Evolutionary conservation across 2,113 vertebrate species (phyloP).

Genomic region (Ovis canadensis): DNA sequence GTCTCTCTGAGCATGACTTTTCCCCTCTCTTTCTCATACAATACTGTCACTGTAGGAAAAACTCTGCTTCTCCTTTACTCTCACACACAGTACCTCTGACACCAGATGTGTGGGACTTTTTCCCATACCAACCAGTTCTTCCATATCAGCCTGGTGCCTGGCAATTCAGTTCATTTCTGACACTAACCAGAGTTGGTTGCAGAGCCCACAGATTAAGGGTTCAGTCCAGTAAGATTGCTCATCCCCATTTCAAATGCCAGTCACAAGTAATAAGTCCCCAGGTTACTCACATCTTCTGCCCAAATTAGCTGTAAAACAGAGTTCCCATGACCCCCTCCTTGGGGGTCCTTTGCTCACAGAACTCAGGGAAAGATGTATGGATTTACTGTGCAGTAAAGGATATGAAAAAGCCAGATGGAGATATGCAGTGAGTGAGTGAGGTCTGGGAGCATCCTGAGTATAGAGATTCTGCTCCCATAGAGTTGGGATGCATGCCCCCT

Average conservation of each 20-base stretch:
- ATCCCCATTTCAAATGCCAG: background rate
- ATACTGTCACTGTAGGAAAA: background rate
- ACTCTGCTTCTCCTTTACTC: background rate
- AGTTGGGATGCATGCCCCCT: background rate
- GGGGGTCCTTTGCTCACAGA: background rate
- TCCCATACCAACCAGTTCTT: background rate
- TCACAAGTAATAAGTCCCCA: background rate
- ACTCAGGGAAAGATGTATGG: background rate
- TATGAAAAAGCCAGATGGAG: background rate
- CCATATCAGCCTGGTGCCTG: background rate
- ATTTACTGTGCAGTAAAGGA: background rate
- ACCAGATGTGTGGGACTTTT: background rate
- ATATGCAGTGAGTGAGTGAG: background rate
- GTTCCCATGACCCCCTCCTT: background rate
- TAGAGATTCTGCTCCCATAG: background rate
- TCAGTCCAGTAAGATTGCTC: background rate
- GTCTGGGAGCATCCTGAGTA: background rate
- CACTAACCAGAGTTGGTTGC: background rate
- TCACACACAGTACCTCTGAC: background rate
- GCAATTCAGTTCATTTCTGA: background rate
- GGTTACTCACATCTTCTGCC: background rate
- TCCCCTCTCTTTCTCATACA: background rate
- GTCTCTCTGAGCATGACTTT: background rate
- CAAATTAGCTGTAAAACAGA: background rate
- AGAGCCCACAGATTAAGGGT: background rate